A percentile compares a stretch with the other conserved stretches of the same genome.
These are phyloP conservation scores for Collichthys lucidus DNA, from an alignment of 2,113 vertebrate species.

Conservation along the genomic window DNA sequence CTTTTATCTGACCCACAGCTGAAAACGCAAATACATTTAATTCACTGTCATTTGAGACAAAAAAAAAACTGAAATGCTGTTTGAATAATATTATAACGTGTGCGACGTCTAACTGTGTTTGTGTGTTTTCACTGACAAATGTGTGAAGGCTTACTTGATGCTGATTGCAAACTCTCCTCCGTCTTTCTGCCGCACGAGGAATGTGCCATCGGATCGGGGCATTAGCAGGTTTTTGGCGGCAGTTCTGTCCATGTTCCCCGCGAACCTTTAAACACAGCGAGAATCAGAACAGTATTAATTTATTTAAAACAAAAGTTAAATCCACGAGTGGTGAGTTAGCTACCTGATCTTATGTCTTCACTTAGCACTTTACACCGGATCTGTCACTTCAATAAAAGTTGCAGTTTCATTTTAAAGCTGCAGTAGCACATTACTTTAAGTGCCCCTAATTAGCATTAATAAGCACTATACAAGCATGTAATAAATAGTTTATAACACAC, in stretches of 20 bases:
- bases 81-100: background rate
- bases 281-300: background rate
- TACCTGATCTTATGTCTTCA: background rate
- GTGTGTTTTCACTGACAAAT: background rate
- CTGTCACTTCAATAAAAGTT: background rate
- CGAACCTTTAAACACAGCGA: slow-evolving; percentile 85
- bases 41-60: no score
- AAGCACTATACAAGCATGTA: background rate
- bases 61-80: background rate
- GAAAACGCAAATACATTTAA: no score
- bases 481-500: background rate
- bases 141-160: slow-evolving; percentile 86
- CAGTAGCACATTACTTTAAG: background rate
- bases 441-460: background rate
- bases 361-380: background rate
- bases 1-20: background rate
- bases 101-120: background rate
- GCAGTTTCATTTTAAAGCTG: background rate
- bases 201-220: slow-evolving; percentile 90
- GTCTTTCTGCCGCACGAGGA: slow-evolving; percentile 93
- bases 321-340: background rate
- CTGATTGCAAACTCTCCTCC: slow-evolving; percentile 93
- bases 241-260: slow-evolving; percentile 89
- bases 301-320: background rate
- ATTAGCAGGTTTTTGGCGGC: slow-evolving; percentile 87